These are phyloP conservation scores for Siderastrea radians DNA, from an alignment of 92 coral and sea anemone genomes.

Conservation along the genomic window DNA sequence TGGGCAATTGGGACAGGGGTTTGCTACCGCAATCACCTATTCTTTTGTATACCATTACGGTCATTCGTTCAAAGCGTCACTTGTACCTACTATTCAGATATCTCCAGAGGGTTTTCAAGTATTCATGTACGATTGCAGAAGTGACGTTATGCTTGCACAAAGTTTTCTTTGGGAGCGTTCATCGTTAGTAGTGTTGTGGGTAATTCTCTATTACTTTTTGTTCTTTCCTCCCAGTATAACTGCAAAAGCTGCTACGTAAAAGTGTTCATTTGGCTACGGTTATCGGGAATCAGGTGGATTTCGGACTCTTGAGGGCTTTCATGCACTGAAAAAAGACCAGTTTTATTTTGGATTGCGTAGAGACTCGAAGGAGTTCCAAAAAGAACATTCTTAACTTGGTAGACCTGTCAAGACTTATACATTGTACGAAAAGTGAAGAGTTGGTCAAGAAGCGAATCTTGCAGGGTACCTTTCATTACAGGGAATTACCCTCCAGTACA, in stretches of 20 bases:
- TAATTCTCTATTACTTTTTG: background rate
- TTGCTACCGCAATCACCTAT: background rate
- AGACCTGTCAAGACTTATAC: background rate
- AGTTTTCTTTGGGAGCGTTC: conserved; percentile 1
- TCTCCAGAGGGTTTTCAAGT: background rate
- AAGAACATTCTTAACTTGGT: background rate
- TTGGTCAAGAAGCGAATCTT: too few species aligned
- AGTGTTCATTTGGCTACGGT: background rate
- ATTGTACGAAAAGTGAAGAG: too few species aligned
- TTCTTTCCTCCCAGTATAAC: background rate
- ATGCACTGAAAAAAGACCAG: conserved; percentile 10
- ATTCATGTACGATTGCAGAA: conserved; percentile 2
- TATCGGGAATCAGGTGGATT: background rate
- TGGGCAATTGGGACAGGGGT: background rate
- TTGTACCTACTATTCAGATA: background rate
- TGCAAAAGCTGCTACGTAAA: background rate
- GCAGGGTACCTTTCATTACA: too few species aligned
- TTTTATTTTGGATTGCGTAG: background rate
- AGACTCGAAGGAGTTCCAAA: background rate
- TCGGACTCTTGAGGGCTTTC: background rate
- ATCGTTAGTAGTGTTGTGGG: conserved; percentile 5
- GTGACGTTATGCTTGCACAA: background rate
- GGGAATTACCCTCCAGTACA: too few species aligned
- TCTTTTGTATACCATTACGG: background rate
- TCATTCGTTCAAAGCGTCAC: background rate